Conservation (phyloP, 2,113 vertebrate genomes). For the Oreotragus oreotragus region DNA sequence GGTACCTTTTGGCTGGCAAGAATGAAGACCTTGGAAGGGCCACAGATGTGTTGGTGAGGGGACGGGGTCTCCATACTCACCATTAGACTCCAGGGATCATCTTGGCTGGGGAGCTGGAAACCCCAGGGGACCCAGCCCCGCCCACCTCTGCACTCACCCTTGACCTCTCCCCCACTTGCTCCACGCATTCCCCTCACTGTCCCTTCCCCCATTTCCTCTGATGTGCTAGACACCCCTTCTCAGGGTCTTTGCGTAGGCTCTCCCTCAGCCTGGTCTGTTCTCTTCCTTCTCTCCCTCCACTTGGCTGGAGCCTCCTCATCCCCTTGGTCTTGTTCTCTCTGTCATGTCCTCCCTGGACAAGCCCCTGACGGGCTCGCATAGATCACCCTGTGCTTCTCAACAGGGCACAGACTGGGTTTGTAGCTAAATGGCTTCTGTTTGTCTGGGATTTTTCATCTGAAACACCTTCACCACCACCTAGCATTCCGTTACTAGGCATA, state of each 20-base stretch:
- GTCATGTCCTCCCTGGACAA: not conserved
- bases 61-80: not conserved
- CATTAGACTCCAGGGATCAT: not conserved
- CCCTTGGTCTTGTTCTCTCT: not conserved
- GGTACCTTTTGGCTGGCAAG: not conserved
- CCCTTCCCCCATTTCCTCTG: not conserved
- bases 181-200: rapidly evolving
- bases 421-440: not conserved
- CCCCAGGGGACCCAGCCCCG: not conserved
- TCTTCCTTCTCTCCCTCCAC: not conserved
- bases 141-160: rapidly evolving
- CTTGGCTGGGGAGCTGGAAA: not conserved
- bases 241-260: rapidly evolving
- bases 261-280: not conserved
- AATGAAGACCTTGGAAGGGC: not conserved
- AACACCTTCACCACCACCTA: not conserved
- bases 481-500: not conserved
- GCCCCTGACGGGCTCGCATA: not conserved
- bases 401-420: not conserved
- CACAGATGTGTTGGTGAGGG: not conserved
- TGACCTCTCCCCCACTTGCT: no score
- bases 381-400: not conserved
- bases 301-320: not conserved
- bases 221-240: not conserved
- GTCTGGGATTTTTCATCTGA: not conserved